Evolutionary conservation across 64 coral and sea anemone genomes (phyloP), one percentile per base, ranked within the genome.

Genomic region (Montipora cactus): DNA sequence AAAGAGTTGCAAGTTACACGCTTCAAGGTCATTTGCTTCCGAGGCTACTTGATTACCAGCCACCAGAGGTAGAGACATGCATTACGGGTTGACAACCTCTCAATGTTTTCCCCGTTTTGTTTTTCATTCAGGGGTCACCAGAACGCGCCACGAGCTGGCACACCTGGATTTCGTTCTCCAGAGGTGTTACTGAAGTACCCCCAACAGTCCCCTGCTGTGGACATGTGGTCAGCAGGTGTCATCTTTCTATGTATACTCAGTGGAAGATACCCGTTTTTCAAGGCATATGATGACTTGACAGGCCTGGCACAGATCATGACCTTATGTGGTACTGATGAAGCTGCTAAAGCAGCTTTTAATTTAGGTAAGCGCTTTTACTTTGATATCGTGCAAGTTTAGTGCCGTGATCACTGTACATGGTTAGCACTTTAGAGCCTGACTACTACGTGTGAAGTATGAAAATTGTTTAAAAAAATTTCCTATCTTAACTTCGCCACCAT

Each of bases 211-310:
- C 91, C 98, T 57, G 98, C 94, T 92, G 66, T 99, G 14, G 98
- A 99, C 49, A 92, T 99, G 25, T 99, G 98, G 98, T 99, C 98
- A 25, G 95, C 94, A 70, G 98, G 98, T 12, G 85, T 99, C 23
- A 96, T 99, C 44, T 88, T 99, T 67, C 81, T 99, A 15, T 99
- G 92, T 77, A 78, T 96, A 18, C 80, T 99, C 8, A 99, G 98
- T 93, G 95, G 98, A 3, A 91, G 94, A 61, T 99, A 99, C 75
- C 98, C 98, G 7, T 99, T 99, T 83, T 99, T 99, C 61, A 91
- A 90, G 78, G 95, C 95, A 47, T 92, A 89, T 47, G 98, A 99
- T 87, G 98, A 99, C 48, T 75, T 99, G 98, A 94, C 92, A 22
- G 93, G 95, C 49, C 78, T 99, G 77, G 98, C 98, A 10, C 98